Conservation (phyloP, 2,113 vertebrate species). For the Chaetodon trifascialis region DNA sequence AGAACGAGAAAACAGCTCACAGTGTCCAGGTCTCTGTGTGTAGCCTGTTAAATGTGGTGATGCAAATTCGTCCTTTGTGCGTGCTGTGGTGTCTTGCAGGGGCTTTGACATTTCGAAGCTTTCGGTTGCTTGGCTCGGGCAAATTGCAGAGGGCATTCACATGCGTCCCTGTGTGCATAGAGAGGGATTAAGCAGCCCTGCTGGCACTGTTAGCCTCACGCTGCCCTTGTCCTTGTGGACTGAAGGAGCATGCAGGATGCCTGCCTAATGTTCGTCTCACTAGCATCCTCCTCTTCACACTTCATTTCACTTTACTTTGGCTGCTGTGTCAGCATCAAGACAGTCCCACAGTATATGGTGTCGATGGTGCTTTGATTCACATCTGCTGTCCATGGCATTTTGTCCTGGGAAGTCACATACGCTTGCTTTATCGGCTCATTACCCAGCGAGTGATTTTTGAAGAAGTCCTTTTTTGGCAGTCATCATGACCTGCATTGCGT, state of each 20-base stretch:
- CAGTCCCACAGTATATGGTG: background rate
- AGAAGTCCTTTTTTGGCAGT: constrained; percentile 8
- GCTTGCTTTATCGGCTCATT: constrained; percentile 23
- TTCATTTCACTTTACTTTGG: constrained; percentile 53
- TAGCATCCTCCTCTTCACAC: constrained; percentile 40
- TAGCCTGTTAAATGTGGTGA: constrained; percentile 3
- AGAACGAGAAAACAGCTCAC: background rate
- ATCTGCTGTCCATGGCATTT: constrained; percentile 10
- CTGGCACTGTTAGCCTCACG: constrained; percentile 37
- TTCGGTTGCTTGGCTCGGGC: constrained; percentile 47
- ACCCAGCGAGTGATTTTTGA: background rate
- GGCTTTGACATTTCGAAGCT: constrained; percentile 69
- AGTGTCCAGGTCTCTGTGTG: constrained; percentile 21
- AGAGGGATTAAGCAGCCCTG: constrained; percentile 61
- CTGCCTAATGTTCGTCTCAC: constrained; percentile 40
- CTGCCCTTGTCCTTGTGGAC: constrained; percentile 62
- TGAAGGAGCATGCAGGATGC: constrained; percentile 39
- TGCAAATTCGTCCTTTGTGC: constrained; percentile 39
- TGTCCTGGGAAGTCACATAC: constrained; percentile 26
- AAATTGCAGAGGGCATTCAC: constrained; percentile 52
- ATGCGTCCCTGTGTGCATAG: constrained; percentile 54
- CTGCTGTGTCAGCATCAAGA: constrained; percentile 46
- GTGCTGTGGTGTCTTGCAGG: constrained; percentile 29
- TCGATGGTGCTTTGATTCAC: constrained; percentile 11
- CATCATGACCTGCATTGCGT: background rate